phyloP scores from a whole-genome alignment of 2,888 invertebrate genomes.

The Mesorhabditis sp. region DNA sequence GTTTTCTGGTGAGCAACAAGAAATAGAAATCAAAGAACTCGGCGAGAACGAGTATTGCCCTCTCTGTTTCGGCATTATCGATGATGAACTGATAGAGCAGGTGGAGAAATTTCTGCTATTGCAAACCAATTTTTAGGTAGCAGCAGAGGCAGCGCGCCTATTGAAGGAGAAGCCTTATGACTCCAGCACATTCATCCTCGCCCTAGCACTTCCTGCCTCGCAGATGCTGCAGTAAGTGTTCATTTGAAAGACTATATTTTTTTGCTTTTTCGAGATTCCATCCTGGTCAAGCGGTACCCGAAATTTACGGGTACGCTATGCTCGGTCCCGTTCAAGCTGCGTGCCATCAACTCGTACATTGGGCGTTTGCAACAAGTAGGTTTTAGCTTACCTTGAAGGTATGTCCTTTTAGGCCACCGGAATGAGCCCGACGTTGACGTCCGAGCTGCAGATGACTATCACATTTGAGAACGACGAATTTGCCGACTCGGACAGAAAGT shows the following conservation, averaged over 20 bases:
- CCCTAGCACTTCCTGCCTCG: slow-evolving; percentile 47
- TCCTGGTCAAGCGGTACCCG: slow-evolving; percentile 19
- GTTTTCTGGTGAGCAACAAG: too few species aligned
- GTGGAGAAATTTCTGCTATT: too few species aligned
- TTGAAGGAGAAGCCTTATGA: slow-evolving; percentile 37
- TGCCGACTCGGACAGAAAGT: slow-evolving; percentile 24
- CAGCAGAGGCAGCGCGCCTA: too few species aligned
- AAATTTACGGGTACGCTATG: slow-evolving; percentile 42
- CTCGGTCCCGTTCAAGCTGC: slow-evolving; percentile 37
- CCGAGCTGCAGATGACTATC: slow-evolving; percentile 50
- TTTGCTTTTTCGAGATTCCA: slow-evolving; percentile 17
- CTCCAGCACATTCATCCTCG: slow-evolving; percentile 47
- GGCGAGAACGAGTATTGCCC: too few species aligned
- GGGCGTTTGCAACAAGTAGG: slow-evolving; percentile 26
- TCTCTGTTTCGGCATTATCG: too few species aligned
- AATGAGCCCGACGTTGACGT: slow-evolving; percentile 44
- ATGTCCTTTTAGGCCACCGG: slow-evolving; percentile 37
- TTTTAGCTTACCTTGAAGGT: slow-evolving; percentile 10
- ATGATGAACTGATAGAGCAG: too few species aligned
- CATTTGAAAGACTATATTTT: slow-evolving; percentile 14
- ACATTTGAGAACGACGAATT: slow-evolving; percentile 52
- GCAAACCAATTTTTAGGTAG: too few species aligned
- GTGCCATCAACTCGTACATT: slow-evolving; percentile 41
- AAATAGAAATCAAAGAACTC: too few species aligned
- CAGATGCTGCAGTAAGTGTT: slow-evolving; percentile 40